phyloP scores from a whole-genome alignment of 2,797 vertebrate species.

The Schizothorax lantsangensis region DNA sequence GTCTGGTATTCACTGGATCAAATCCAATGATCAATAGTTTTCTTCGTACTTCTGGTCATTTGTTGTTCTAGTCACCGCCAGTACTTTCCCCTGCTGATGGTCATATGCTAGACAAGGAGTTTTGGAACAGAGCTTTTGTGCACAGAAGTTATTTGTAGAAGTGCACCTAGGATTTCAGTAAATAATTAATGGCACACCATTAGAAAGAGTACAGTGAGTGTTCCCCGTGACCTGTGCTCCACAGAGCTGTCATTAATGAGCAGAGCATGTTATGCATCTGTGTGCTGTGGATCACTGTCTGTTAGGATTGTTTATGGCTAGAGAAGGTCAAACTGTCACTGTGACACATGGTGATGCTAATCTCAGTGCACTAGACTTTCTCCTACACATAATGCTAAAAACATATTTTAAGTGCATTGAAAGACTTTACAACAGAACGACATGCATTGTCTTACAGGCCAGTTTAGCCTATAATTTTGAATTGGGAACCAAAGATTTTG shows the following conservation, averaged over 20 bases:
- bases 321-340: conserved; percentile 43
- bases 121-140: not conserved
- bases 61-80: not conserved
- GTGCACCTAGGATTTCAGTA: not conserved
- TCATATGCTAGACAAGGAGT: not conserved
- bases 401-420: conserved; percentile 4
- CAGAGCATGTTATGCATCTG: not conserved
- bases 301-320: conserved; percentile 35
- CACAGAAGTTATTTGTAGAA: conserved; percentile 14
- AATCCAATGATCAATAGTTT: not conserved
- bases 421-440: not conserved
- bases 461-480: not conserved
- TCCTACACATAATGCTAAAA: not conserved
- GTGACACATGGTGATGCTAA: not conserved
- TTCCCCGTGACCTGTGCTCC: not conserved
- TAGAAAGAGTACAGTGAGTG: not conserved
- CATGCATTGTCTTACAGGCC: not conserved
- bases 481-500: not conserved
- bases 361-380: not conserved
- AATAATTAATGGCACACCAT: conserved; percentile 1
- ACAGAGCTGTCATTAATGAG: too few species aligned
- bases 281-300: conserved; percentile 31
- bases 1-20: not conserved
- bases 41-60: not conserved
- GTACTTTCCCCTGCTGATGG: not conserved